Percentiles rank a stretch among this genome's conserved stretches.
Evolutionary conservation across 2,888 invertebrate species (phyloP).

Genomic region (Melinaea marsaeus): DNA sequence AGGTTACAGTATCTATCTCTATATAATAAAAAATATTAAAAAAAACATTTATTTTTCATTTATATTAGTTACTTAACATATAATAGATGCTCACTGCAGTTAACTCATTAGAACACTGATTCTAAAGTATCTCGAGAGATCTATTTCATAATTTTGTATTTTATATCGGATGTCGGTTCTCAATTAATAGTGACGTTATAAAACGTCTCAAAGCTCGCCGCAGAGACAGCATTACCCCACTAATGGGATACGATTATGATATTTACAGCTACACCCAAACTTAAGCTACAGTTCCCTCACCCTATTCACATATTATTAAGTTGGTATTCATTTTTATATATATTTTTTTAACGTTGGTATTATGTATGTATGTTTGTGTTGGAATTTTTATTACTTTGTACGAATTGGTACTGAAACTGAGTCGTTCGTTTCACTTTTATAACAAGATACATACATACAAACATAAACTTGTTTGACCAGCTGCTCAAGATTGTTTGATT

Average conservation of each 20-base stretch:
- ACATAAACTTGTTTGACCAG: too few species aligned
- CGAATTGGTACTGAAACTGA: too few species aligned
- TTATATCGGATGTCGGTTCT: constrained; percentile 43
- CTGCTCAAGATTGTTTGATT: too few species aligned
- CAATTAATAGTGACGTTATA: constrained; percentile 67
- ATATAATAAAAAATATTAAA: too few species aligned
- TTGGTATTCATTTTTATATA: not conserved
- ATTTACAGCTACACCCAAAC: constrained; percentile 67
- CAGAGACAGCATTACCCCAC: constrained; percentile 67
- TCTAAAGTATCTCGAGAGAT: not conserved
- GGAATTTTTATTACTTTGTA: too few species aligned
- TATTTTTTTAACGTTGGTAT: too few species aligned
- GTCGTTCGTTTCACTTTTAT: too few species aligned
- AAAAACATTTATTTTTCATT: too few species aligned
- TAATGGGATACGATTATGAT: constrained; percentile 76
- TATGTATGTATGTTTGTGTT: too few species aligned
- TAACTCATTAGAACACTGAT: not conserved
- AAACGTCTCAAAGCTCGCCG: constrained; percentile 64
- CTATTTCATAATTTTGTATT: constrained; percentile 6
- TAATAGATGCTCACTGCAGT: not conserved
- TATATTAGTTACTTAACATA: too few species aligned
- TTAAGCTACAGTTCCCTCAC: constrained; percentile 47
- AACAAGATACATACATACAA: too few species aligned
- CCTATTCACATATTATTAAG: not conserved
- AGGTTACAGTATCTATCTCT: too few species aligned